Base-by-base conservation (phyloP, 2,888 invertebrate genomes). In the Andrena trimmerana region DNA sequence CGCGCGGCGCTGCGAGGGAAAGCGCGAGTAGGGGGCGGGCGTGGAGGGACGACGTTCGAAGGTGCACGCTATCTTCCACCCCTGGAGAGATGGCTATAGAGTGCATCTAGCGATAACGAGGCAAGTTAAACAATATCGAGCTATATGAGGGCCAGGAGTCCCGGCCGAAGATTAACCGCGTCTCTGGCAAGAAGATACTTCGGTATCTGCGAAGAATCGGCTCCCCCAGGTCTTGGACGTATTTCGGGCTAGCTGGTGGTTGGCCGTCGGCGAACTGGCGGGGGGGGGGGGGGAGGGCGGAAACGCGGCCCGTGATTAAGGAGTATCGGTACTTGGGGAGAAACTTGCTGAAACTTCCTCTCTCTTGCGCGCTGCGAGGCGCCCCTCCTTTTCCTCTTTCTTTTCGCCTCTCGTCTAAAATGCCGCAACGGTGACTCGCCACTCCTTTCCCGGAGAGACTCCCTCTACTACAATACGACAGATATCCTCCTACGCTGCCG, bases 121-220 rank as follows among this genome's bases (percentile, higher is more conserved):
- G 91, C 92, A 94, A 93, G 92, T 94, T 94, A 93, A 94, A 94
- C 94, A 94, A 94, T 94, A 93, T 93, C 93, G 92, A 93, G 93
- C 92, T 92, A 91, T 92, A 93, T 90, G 90, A 92, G 91, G 79
- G 83, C 84, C 85, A 86, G 84, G 84, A 86, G 85, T 87, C 87
- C 80, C 89, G 90, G 89, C 91, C 91, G 90, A 92, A 93, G 93
- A 93, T 93, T 93, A 93, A 92, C 91, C 89, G 84, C 88, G 78
- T 86, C 88, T 82, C 89, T 82, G 82, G 83, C 88, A 85, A 86
- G 88, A 86, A 86, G 88, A 86, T 88, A 86, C 88, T 85, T 85
- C 70, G 79, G 78, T 88, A 88, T 86, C 88, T 78, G 36, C 69
- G 83, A 77, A 85, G 81, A 83, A 86, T 85, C 88, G 81, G 69